Evolutionary conservation across 1,140 invertebrate genomes (phyloP), one percentile per base, ranked within the genome.

Genomic region (Cataglyphis hispanica): DNA sequence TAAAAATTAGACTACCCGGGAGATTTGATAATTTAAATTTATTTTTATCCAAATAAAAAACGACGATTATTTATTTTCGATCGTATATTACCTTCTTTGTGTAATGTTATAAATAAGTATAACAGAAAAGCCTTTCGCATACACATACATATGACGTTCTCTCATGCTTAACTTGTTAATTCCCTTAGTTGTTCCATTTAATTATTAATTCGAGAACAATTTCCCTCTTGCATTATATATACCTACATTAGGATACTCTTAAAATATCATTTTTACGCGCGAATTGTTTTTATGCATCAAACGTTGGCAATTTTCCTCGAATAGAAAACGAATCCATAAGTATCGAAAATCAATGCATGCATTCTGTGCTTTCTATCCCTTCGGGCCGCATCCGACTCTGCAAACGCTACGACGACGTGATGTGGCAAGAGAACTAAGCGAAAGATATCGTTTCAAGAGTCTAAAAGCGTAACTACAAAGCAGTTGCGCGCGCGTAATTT

Each of bases 311-410:
- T 81, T 70, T 72, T 72, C 25, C 69, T 19, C 19, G 27, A 63
- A 50, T 40, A 60, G 53, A 66, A 40, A 78, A 40, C 75, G 72
- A 69, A 43, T 80, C 31, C 22, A 16, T 25, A 58, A 31, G 53
- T 83, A 83, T 83, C 37, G 84, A 58, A 85, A 80, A 83, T 83
- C 78, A 72, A 83, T 83, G 78, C 25, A 27, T 40, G 67, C 34
- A 25, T 70, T 67, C 76, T 19, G 4, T 25, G 37, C 34, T 27
- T 46, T 50, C 56, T 25, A 46, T 16, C 50, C 10, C 43, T 25
- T 1, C 37, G 75, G 31, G 22, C 22, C 74, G 7, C 61, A 31
- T n/a, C 2, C 22, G 16, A 46, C 19, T 53, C 31, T 25, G n/a
- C 40, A 46, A 16, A 70, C 25, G 61, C 63, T 60, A 50, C 31